These are phyloP conservation scores for Ylistrum balloti DNA, from an alignment of 1,140 invertebrate species.

Conservation along the genomic window DNA sequence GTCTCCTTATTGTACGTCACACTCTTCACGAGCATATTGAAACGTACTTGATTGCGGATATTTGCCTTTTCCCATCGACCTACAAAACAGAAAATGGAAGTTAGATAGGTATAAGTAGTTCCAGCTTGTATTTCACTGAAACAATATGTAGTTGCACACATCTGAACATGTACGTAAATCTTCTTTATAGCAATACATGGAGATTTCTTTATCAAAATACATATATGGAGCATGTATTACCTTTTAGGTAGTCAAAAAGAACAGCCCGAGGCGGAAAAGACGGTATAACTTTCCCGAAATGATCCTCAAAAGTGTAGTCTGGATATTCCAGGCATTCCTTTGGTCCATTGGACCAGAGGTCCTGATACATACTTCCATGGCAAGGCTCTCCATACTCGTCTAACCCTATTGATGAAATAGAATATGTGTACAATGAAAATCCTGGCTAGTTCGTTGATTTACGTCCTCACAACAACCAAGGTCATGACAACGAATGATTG, in stretches of 20 bases:
- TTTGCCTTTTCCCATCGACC: constrained; percentile 52
- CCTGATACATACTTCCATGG: constrained; percentile 50
- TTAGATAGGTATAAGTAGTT: too few relatives aligned
- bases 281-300: constrained; percentile 53
- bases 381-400: constrained; percentile 54
- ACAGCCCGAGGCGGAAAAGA: constrained; percentile 47
- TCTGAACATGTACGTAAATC: too few relatives aligned
- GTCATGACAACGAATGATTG: too few relatives aligned
- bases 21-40: constrained; percentile 48
- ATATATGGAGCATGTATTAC: background rate
- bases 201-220: too few relatives aligned
- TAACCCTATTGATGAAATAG: constrained; percentile 35
- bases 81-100: too few relatives aligned
- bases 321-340: constrained; percentile 57
- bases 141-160: too few relatives aligned
- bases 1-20: constrained; percentile 50
- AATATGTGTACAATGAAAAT: too few relatives aligned
- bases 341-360: constrained; percentile 53
- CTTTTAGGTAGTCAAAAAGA: constrained; percentile 48
- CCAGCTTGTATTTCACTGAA: too few relatives aligned
- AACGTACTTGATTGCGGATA: constrained; percentile 44
- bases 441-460: too few relatives aligned
- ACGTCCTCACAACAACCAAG: too few relatives aligned
- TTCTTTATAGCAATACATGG: too few relatives aligned
- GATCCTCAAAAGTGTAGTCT: constrained; percentile 56